Base-by-base conservation (phyloP, 2,797 vertebrate genomes). In the Tadarida brasiliensis region DNA sequence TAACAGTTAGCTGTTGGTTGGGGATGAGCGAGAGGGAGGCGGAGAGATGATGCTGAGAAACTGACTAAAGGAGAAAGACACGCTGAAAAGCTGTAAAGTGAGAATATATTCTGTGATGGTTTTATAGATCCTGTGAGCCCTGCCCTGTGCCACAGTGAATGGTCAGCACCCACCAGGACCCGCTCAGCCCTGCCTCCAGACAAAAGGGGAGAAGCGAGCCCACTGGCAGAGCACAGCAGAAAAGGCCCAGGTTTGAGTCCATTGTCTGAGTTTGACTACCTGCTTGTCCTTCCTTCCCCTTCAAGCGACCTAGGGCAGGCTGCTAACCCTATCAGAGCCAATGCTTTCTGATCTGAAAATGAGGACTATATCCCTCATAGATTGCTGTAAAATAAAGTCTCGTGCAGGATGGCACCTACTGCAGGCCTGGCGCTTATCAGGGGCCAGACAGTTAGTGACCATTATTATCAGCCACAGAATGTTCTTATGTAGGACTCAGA, bases 211-310 rank as follows among this genome's bases (percentile, higher is more conserved):
- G 63, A 87, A 39, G 12, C 2, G 1, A 88, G 26, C 12, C 17
- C 12, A 11, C 2, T 0, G 1, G 7, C 39, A 11, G 7, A 47
- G 30, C 30, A 30, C 11, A 63, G 44, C 2, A 33, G 16, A 44
- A 71, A 87, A 76, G 71, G 70, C 16, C 47, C 47, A 19, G 9
- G 5, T 28, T 9, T 70, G 11, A 28, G 7, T 22, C 16, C 15
- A 15, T 20, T 26, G n/a, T 24, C 35, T 20, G 17, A 22, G 1
- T 30, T 71, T 44, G 17, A 51, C 35, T 11, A 24, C 5, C 44
- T 70, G 7, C 47, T 47, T 54, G 12, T 15, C n/a, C 12, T n/a
- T 49, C 83, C 47, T 73, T 83, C 20, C 59, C 35, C 11, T 39
- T 63, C 56, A 28, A 22, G 57, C 67, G 94, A 96, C 63, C 78